Conservation (phyloP, 2,113 vertebrate genomes). For the Lepisosteus oculatus region DNA sequence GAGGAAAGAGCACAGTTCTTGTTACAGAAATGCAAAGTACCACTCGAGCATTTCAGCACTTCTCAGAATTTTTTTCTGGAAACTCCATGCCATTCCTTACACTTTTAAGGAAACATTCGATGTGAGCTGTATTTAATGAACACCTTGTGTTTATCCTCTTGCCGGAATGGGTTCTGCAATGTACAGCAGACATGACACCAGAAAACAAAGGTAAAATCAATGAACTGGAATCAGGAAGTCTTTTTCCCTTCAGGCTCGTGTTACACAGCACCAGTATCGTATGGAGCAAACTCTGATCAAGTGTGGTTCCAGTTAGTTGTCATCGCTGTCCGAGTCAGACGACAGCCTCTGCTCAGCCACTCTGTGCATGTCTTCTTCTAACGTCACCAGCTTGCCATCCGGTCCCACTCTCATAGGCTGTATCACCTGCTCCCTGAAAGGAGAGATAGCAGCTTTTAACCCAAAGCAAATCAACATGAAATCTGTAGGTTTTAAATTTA, state of each 20-base stretch:
- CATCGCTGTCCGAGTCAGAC: constrained; percentile 64
- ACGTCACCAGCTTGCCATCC: constrained; percentile 75
- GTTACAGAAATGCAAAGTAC: background rate
- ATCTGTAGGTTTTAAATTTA: background rate
- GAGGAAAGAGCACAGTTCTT: background rate
- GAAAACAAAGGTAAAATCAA: constrained; percentile 3
- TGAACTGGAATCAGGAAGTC: background rate
- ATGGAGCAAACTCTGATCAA: background rate
- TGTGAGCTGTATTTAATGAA: background rate
- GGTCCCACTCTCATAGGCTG: constrained; percentile 85
- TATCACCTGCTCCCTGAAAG: constrained; percentile 74
- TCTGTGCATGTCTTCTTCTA: constrained; percentile 66
- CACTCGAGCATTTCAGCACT: background rate
- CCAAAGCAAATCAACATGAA: background rate
- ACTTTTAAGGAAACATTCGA: background rate
- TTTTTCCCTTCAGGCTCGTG: background rate
- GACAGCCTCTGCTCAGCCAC: constrained; percentile 60
- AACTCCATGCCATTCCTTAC: background rate
- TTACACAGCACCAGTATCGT: background rate
- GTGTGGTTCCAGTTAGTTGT: constrained; percentile 59
- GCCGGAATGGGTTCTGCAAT: constrained; percentile 1
- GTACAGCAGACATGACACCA: background rate
- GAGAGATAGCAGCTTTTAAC: background rate
- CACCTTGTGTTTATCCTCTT: background rate
- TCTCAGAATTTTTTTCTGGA: background rate